Percentiles rank a stretch among this genome's conserved stretches.
Evolutionary conservation across 2,888 invertebrate genomes (phyloP).

Genomic region (Oscheius myriophilus): DNA sequence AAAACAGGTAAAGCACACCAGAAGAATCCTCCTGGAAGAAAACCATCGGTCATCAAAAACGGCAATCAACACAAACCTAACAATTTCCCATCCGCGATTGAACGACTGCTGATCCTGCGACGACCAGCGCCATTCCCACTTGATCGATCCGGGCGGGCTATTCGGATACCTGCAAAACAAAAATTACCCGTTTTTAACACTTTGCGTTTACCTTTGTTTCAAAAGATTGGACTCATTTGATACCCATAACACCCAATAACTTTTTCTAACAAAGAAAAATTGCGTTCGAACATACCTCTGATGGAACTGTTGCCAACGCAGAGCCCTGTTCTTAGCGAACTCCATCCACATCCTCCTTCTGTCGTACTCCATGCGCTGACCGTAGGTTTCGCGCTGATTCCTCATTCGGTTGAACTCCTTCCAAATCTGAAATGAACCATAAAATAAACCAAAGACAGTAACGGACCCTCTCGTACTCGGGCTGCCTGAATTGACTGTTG

Average conservation of each 20-base stretch:
- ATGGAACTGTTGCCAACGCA: constrained; percentile 33
- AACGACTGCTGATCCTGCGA: no score
- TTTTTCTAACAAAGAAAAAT: background rate
- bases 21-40: constrained; percentile 3
- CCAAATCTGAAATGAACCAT: constrained; percentile 32
- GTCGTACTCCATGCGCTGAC: constrained; percentile 16
- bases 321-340: constrained; percentile 13
- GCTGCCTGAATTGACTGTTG: constrained; percentile 24
- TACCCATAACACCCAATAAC: no score
- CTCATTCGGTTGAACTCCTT: constrained; percentile 36
- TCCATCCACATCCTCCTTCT: constrained; percentile 24
- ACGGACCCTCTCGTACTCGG: constrained; percentile 24
- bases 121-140: constrained; percentile 22
- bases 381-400: constrained; percentile 18
- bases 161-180: constrained; percentile 27
- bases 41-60: background rate
- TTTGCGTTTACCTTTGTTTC: background rate
- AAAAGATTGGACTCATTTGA: no score
- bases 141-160: constrained; percentile 24
- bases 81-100: constrained; percentile 23
- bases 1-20: constrained; percentile 23
- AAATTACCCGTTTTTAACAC: background rate
- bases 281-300: constrained; percentile 3
- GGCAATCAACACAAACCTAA: background rate
- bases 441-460: background rate